Base-by-base conservation (phyloP, 2,113 vertebrate genomes). In the Argyrosomus japonicus region DNA sequence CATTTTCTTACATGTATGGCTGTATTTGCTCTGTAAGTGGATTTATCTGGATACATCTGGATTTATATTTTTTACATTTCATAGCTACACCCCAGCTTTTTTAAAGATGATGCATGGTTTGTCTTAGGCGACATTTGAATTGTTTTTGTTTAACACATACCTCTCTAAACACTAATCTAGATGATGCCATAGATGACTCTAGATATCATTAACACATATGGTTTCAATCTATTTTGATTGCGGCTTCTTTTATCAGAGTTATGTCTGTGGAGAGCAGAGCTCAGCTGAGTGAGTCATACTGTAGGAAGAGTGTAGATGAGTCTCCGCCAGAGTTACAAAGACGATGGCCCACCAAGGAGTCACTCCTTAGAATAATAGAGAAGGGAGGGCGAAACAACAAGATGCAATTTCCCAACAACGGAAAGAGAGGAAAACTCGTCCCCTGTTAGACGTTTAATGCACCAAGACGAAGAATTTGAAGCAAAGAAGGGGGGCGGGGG, bases 211-310 rank as follows among this genome's bases (percentile, higher is more conserved):
- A 57, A 45, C 23, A 48, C 61, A 53, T 13, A 14, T 19, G 64
- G 61, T 60, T 75, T 65, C 2, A 7, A 68, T 86, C 36, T 75
- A 60, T 85, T 81, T 86, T 60, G 14, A 80, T 56, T 71, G 75
- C 70, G 60, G 67, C 21, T 82, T 83, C 29, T 78, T 61, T 77
- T n/a, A 62, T 79, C 45, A 9, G 67, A 18, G 21, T 40, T 36
- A 36, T 58, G 48, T 85, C 70, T 82, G 70, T 72, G 71, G 79
- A 88, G 87, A 89, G 82, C 85, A 23, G 61, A 71, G 78, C 86
- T 72, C 57, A 76, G 87, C 86, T 71, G 79, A 88, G 83, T 93
- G 92, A 93, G 69, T 93, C 92, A 93, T 84, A 32, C 70, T 77
- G 86, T 75, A 69, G 82, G 67, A 83, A 68, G 81, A 84, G 57